Evolutionary conservation across 2,888 invertebrate genomes (phyloP).

Genomic region (Malacosoma neustria): DNA sequence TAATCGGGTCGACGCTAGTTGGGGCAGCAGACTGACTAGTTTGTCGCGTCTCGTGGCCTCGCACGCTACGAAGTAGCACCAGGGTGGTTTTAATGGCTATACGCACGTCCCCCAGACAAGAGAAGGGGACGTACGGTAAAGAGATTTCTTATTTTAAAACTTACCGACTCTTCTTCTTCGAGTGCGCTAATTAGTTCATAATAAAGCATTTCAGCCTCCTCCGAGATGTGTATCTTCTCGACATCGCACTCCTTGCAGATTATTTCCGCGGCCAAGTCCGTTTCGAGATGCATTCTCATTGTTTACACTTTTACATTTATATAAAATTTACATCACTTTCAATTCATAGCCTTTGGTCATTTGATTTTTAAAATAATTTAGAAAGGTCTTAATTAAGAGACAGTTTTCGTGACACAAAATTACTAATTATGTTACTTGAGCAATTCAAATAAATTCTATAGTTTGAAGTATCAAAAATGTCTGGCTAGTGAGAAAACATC

Average conservation of each 20-base stretch:
- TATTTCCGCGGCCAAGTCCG: constrained; percentile 55
- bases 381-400: neutral
- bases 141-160: too few species aligned
- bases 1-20: too few species aligned
- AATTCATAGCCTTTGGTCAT: constrained; percentile 6
- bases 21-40: too few species aligned
- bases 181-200: constrained; percentile 64
- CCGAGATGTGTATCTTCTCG: constrained; percentile 59
- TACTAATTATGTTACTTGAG: too few species aligned
- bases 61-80: too few species aligned
- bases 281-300: constrained; percentile 61
- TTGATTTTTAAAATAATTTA: neutral
- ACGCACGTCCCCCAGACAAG: too few species aligned
- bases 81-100: too few species aligned
- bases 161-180: constrained; percentile 69
- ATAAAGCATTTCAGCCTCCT: constrained; percentile 68
- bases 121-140: too few species aligned
- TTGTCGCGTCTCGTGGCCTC: too few species aligned
- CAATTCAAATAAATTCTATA: too few species aligned
- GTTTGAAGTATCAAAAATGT: too few species aligned
- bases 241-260: constrained; percentile 42
- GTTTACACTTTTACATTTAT: constrained; percentile 15
- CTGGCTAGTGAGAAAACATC: too few species aligned
- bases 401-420: neutral
- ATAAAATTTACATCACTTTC: constrained; percentile 16